Percentiles rank a stretch among this genome's conserved stretches.
Evolutionary conservation across 1,140 invertebrate species (phyloP).

Genomic region (Ceratina calcarata): DNA sequence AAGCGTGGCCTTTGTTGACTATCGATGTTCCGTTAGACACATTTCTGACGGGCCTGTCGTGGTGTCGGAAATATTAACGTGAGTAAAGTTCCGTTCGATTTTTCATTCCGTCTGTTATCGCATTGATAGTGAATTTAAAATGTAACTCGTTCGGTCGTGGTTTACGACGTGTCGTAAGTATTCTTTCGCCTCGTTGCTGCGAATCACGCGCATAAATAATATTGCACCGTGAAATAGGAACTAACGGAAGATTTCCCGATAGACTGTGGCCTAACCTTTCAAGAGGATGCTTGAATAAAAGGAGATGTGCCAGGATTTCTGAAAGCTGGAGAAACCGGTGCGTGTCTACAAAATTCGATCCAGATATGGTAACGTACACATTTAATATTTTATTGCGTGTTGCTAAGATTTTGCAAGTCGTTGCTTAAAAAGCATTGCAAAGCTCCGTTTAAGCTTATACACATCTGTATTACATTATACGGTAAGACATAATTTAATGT

Average conservation of each 20-base stretch:
- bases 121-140: neutral
- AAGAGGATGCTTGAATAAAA: slow-evolving; percentile 17
- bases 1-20: neutral
- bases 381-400: neutral
- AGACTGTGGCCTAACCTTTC: neutral
- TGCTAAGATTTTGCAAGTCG: no score
- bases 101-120: no score
- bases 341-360: neutral
- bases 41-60: neutral
- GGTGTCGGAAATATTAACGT: neutral
- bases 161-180: neutral
- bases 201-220: slow-evolving; percentile 46
- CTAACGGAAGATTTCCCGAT: slow-evolving; percentile 52
- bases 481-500: no score
- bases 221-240: slow-evolving; percentile 2
- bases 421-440: no score
- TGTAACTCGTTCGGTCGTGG: no score
- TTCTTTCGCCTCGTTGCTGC: neutral
- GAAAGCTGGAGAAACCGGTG: neutral
- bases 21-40: neutral
- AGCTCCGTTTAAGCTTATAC: no score
- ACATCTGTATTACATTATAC: no score
- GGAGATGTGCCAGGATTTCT: neutral
- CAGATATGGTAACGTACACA: neutral
- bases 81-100: neutral